These are phyloP conservation scores for Spilosoma lubricipeda DNA, from an alignment of 2,888 invertebrate genomes.

Conservation along the genomic window DNA sequence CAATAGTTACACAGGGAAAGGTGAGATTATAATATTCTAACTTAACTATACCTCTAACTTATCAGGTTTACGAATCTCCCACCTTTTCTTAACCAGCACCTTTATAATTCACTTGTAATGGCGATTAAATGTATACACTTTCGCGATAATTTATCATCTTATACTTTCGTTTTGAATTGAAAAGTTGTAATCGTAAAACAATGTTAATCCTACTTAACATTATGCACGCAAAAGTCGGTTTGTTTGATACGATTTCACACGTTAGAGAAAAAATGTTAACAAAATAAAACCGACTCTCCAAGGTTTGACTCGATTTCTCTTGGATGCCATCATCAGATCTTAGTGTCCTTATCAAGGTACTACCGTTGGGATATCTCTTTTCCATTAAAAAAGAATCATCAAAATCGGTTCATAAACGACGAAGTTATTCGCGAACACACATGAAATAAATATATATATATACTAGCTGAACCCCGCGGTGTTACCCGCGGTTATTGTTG, in stretches of 20 bases:
- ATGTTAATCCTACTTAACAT: not conserved
- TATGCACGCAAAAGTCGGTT: not conserved
- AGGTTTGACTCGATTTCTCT: no score
- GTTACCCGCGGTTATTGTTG: no score
- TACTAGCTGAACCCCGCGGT: no score
- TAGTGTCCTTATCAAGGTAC: no score
- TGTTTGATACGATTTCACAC: not conserved
- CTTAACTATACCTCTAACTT: constrained; percentile 41
- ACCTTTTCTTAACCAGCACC: constrained; percentile 30
- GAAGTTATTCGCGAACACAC: no score
- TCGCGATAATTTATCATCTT: constrained; percentile 25
- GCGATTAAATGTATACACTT: constrained; percentile 41
- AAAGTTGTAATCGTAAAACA: constrained; percentile 20
- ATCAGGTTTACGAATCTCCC: constrained; percentile 52
- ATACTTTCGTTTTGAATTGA: constrained; percentile 38
- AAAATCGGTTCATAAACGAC: no score
- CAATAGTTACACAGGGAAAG: constrained; percentile 63
- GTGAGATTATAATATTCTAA: constrained; percentile 64
- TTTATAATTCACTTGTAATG: constrained; percentile 42
- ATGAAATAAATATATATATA: no score
- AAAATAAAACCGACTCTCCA: no score
- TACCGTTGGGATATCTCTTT: no score
- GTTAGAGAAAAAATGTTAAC: no score
- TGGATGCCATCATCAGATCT: no score
- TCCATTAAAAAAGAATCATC: no score